Evolutionary conservation across 2,113 vertebrate genomes (phyloP).

Genomic region (Natator depressus): DNA sequence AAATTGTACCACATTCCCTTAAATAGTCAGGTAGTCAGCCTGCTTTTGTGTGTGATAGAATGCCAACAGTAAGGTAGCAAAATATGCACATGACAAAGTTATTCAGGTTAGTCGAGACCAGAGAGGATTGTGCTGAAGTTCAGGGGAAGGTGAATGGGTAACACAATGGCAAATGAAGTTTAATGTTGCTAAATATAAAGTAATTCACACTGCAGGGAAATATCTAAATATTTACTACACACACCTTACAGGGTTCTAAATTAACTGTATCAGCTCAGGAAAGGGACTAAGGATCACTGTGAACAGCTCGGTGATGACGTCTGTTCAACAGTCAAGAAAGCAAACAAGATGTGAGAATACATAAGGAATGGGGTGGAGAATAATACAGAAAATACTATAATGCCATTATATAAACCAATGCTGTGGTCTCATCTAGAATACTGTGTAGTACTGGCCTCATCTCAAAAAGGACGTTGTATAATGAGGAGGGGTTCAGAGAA

Average conservation of each 20-base stretch:
- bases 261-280: neutral
- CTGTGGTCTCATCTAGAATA: fast-evolving
- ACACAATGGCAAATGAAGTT: neutral
- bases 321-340: too few relatives aligned
- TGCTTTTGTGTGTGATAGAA: neutral
- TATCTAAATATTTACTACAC: neutral
- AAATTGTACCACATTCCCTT: neutral
- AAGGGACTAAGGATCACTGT: neutral
- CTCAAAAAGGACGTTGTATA: neutral
- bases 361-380: neutral
- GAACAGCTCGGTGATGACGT: too few relatives aligned
- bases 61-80: neutral
- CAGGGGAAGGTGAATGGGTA: neutral
- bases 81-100: neutral
- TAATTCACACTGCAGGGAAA: neutral
- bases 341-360: too few relatives aligned
- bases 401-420: neutral
- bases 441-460: neutral
- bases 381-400: neutral
- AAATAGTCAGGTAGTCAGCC: neutral
- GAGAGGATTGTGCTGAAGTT: neutral
- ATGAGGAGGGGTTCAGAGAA: neutral
- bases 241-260: neutral
- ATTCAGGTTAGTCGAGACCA: neutral
- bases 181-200: neutral